phyloP scores from a whole-genome alignment of 1,140 invertebrate species.

The Zaprionus camerounensis region DNA sequence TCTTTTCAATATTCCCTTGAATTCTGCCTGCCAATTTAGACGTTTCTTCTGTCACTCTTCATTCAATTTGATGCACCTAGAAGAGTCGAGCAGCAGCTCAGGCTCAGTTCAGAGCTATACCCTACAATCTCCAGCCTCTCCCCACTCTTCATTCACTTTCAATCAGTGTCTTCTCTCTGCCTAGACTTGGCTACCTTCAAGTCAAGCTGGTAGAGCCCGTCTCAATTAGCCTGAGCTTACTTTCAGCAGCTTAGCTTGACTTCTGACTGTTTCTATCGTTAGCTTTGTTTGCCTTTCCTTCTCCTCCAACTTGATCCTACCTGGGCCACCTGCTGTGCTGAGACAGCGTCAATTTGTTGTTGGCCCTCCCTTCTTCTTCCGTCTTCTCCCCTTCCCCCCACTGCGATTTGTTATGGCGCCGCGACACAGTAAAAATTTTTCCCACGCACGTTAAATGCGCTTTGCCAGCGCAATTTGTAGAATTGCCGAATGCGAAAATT shows the following conservation, averaged over 20 bases:
- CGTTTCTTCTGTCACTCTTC: not conserved
- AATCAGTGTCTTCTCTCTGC: slow-evolving; percentile 2
- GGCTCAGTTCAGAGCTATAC: not conserved
- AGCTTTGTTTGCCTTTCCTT: not conserved
- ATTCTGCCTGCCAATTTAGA: not conserved
- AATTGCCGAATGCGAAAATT: slow-evolving; percentile 62
- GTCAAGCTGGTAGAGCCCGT: not conserved
- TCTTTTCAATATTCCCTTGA: not conserved
- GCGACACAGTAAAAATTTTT: slow-evolving; percentile 63
- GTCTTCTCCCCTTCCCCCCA: slow-evolving; percentile 10
- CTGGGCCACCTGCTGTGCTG: slow-evolving; percentile 37
- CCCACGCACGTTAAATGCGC: slow-evolving; percentile 69
- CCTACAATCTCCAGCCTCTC: not conserved
- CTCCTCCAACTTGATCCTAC: not conserved
- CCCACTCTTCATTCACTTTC: slow-evolving; percentile 3
- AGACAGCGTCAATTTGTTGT: slow-evolving; percentile 32
- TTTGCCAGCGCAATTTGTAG: slow-evolving; percentile 37
- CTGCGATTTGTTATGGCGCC: slow-evolving; percentile 54
- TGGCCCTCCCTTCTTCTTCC: not conserved
- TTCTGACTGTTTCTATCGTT: slow-evolving; percentile 32
- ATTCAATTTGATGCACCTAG: not conserved
- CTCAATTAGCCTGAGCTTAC: slow-evolving; percentile 30
- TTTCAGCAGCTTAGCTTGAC: slow-evolving; percentile 40
- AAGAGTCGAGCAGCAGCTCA: not conserved
- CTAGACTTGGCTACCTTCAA: not conserved